Base-by-base conservation (phyloP, 2,113 vertebrate species). In the Dolichallabes microphthalmus region DNA sequence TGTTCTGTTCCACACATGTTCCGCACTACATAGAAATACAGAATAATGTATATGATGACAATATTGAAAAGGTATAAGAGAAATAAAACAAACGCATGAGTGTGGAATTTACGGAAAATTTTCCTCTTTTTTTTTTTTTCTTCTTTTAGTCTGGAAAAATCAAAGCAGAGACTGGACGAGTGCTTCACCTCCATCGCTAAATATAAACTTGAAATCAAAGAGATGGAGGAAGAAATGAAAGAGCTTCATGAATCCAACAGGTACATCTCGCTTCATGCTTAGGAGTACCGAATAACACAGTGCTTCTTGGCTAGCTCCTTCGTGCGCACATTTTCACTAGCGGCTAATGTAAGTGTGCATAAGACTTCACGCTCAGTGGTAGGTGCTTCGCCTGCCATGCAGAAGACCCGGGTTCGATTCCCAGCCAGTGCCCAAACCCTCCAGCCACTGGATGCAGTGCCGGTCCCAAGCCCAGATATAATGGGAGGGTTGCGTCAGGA, bases 171-270 rank as follows among this genome's bases (percentile, higher is more conserved):
- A 64, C 89, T 92, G 80, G 90, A 93, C 20, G 87, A 91, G 20
- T 30, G 88, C 14, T 76, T 91, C 0, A 71, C 87, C 68, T 91
- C 84, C 13, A 89, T 92, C 0, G 88, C 88, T 25, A 89, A 82
- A 74, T 86, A 88, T 82, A 86, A 82, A 71, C 82, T 80, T 22
- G 89, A 92, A 83, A 87, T 90, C 2, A 89, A 81, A 58, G 85
- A 90, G 69, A 92, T 94, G 90, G 89, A 93, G 45, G 81, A 84
- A 84, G 89, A 91, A 83, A 89, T 89, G 3, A 35, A 5, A 58
- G 90, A 88, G 1, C 91, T 94, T n/a, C 81, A 80, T 64, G 88
- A 94, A 13, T 58, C 55, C 0, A 84, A 88, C 3, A 27, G n/a
- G 0, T 90, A 87, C 22, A 85, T 20, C 3, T 17, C 1, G 52